Base-by-base conservation (phyloP, 2,888 invertebrate species). In the Mamestra brassicae region DNA sequence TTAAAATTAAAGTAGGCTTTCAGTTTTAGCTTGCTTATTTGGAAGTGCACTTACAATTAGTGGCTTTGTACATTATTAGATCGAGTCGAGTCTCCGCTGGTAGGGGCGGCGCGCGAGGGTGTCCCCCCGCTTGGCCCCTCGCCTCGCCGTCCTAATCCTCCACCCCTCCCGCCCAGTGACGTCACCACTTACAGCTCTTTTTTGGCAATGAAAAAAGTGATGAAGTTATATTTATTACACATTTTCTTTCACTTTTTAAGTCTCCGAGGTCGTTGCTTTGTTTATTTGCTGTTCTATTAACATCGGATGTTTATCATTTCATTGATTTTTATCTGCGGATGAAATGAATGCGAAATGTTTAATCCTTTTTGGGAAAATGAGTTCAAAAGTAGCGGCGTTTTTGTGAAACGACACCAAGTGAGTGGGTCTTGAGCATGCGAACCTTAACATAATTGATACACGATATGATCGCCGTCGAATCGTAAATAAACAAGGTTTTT, bases 101-200 rank as follows among this genome's bases (percentile, higher is more conserved):
- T 95, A 93, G 90, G 83, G 91, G 87, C 65, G 42, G 69, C 45
- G 83, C 75, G 89, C 89, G 92, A 91, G 90, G 91, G 92, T 86
- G 90, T 86, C 91, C 90, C 91, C 91, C 92, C 89, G 90, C 83
- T 91, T 87, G 90, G 85, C 80, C 85, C 85, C 87, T 85, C 87
- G 83, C 87, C 69, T 88, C 89, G 91, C 88, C 90, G 86, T 90
- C 93, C 95, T 95, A 95, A 95, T 95, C 93, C 94, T 93, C 92
- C 91, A 93, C 91, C 91, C 93, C 93, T 89, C 93, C 94, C 89
- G 88, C 87, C 86, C 89, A 85, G 94, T 96, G 96, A 96, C 96
- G 96, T 96, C 96, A 96, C 95, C 90, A 92, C 93, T 94, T 92
- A 92, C 90, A 91, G 92, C 90, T 93, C 94, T 93, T 94, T 94